These are phyloP conservation scores for Fragum fragum DNA, from an alignment of 2,888 invertebrate genomes.

Conservation along the genomic window DNA sequence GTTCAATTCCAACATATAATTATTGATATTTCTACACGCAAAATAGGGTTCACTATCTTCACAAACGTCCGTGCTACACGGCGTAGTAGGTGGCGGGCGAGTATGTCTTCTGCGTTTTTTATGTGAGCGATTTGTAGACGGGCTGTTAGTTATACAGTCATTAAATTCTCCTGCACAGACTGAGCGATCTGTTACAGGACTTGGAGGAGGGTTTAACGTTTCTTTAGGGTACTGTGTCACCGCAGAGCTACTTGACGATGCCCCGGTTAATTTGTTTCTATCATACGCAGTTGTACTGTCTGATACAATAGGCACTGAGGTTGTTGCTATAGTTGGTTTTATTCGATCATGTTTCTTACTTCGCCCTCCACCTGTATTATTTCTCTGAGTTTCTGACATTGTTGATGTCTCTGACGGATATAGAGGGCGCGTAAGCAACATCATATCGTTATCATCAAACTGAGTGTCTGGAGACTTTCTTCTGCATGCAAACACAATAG, in stretches of 20 bases:
- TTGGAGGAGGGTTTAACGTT: slow-evolving; percentile 96
- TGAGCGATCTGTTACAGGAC: slow-evolving; percentile 91
- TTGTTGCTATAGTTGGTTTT: slow-evolving; percentile 62
- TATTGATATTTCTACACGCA: slow-evolving; percentile 74
- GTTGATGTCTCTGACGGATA: slow-evolving; percentile 76
- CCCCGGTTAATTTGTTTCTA: slow-evolving; percentile 91
- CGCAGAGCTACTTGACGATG: slow-evolving; percentile 90
- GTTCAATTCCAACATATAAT: slow-evolving; percentile 83
- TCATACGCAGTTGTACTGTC: slow-evolving; percentile 85
- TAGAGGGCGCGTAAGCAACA: slow-evolving; percentile 80
- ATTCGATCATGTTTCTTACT: slow-evolving; percentile 76
- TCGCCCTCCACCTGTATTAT: slow-evolving; percentile 73
- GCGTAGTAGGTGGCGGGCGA: slow-evolving; percentile 95
- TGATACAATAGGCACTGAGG: slow-evolving; percentile 78
- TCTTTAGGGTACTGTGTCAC: slow-evolving; percentile 90
- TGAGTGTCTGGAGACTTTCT: slow-evolving; percentile 76
- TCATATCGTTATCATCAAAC: slow-evolving; percentile 75
- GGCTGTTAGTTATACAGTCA: slow-evolving; percentile 82
- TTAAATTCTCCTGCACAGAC: slow-evolving; percentile 81
- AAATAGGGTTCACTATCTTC: slow-evolving; percentile 89
- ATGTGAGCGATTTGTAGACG: slow-evolving; percentile 86
- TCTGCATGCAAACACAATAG: slow-evolving; percentile 84
- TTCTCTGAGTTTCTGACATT: slow-evolving; percentile 24
- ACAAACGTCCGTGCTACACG: slow-evolving; percentile 97
- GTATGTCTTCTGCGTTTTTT: slow-evolving; percentile 90